Conservation (phyloP, 92 coral and sea anemone genomes). For the Muricea muricata region DNA sequence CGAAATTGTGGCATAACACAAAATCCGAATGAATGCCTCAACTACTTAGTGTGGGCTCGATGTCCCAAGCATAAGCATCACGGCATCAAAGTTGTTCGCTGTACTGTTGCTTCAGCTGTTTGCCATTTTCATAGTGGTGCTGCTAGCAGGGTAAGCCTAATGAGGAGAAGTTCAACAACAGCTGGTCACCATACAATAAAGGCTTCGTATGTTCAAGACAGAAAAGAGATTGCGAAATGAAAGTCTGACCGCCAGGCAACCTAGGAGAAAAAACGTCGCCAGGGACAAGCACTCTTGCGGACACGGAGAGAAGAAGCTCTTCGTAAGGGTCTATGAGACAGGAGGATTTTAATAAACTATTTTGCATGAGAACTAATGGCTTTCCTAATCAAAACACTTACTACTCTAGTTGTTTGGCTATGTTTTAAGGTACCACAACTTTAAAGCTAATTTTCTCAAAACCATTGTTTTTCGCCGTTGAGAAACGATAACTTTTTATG, state of each 20-base stretch:
- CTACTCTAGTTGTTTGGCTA: background rate
- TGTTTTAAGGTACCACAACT: background rate
- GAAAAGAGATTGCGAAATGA: constrained; percentile 36
- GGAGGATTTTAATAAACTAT: background rate
- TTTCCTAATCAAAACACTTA: background rate
- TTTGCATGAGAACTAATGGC: background rate
- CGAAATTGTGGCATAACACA: constrained; percentile 51
- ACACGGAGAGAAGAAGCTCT: constrained; percentile 51
- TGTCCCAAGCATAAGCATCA: constrained; percentile 3
- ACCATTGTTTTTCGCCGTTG: background rate
- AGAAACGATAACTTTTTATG: background rate
- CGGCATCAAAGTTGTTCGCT: background rate
- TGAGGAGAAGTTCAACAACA: background rate
- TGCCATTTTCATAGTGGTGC: background rate
- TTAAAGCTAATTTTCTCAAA: constrained; percentile 17
- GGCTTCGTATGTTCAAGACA: constrained; percentile 30
- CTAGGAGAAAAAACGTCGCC: constrained; percentile 48
- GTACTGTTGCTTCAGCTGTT: constrained; percentile 24
- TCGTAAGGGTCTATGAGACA: constrained; percentile 31
- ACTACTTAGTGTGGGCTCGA: background rate
- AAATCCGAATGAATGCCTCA: constrained; percentile 44
- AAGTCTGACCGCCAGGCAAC: constrained; percentile 57
- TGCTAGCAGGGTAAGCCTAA: background rate
- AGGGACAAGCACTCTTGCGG: constrained; percentile 35
- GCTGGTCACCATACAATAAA: constrained; percentile 30